Conservation (phyloP, 2,888 invertebrate genomes). For the Plebejus anna region DNA sequence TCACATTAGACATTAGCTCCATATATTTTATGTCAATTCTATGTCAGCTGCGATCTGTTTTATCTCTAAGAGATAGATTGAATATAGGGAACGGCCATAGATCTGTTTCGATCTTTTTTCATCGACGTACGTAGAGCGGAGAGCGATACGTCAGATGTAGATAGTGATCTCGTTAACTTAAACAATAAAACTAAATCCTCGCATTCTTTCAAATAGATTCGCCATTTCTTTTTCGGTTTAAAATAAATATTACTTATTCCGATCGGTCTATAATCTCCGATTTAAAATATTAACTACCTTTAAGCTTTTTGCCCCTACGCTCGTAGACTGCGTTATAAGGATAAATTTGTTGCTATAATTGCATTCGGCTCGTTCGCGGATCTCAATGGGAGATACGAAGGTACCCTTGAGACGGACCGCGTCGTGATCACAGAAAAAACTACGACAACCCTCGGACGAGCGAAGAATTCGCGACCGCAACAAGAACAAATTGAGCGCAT, state of each 20-base stretch:
- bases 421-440: slow-evolving; percentile 63
- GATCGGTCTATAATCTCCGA: background rate
- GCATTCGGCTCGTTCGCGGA: slow-evolving; percentile 42
- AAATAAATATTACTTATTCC: background rate
- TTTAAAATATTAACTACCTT: slow-evolving; percentile 15
- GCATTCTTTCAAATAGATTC: background rate
- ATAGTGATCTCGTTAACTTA: slow-evolving; percentile 31
- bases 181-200: slow-evolving; percentile 30
- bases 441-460: slow-evolving; percentile 68
- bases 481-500: slow-evolving; percentile 77
- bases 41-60: no score
- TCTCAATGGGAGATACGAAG: slow-evolving; percentile 50
- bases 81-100: background rate
- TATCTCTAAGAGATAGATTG: no score
- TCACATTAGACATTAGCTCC: no score
- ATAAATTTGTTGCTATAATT: slow-evolving; percentile 49
- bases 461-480: slow-evolving; percentile 75
- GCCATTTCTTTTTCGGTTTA: background rate
- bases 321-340: slow-evolving; percentile 14
- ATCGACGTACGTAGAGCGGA: slow-evolving; percentile 22
- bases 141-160: slow-evolving; percentile 32
- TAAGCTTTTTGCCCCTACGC: slow-evolving; percentile 3
- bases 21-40: no score
- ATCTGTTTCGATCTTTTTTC: slow-evolving; percentile 32
- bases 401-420: slow-evolving; percentile 40